Conservation (phyloP, 2,797 vertebrate species). For the Cheirogaleus major region DNA sequence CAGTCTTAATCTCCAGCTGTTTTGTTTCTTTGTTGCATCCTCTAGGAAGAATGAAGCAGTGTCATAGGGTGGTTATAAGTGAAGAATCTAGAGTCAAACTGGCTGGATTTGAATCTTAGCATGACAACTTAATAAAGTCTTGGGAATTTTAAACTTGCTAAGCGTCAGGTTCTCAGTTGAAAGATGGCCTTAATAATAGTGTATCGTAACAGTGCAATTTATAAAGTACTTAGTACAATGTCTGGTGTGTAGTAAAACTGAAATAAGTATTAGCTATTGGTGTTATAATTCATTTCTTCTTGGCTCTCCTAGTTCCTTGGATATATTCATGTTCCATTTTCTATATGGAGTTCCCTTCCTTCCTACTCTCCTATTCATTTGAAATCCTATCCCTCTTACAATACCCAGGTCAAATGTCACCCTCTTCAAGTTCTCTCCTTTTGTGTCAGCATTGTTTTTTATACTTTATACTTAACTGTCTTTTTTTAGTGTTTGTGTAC, state of each 20-base stretch:
- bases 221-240: neutral
- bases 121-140: neutral
- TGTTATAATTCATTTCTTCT: neutral
- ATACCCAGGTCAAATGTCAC: neutral
- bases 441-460: neutral
- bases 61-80: neutral
- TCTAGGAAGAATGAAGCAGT: neutral
- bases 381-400: neutral
- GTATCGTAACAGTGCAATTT: neutral
- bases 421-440: neutral
- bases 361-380: neutral
- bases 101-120: neutral
- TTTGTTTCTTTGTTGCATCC: neutral
- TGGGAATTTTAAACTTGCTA: conserved; percentile 7
- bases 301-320: neutral
- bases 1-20: neutral
- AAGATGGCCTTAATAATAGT: neutral
- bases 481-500: neutral
- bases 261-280: neutral
- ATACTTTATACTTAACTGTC: neutral
- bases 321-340: neutral
- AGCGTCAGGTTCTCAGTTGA: neutral
- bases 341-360: neutral
- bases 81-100: neutral
- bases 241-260: neutral